Percentiles rank a stretch among this genome's conserved stretches.
Conservation (phyloP, 2,797 vertebrate genomes). For the Buceros bicornis region DNA sequence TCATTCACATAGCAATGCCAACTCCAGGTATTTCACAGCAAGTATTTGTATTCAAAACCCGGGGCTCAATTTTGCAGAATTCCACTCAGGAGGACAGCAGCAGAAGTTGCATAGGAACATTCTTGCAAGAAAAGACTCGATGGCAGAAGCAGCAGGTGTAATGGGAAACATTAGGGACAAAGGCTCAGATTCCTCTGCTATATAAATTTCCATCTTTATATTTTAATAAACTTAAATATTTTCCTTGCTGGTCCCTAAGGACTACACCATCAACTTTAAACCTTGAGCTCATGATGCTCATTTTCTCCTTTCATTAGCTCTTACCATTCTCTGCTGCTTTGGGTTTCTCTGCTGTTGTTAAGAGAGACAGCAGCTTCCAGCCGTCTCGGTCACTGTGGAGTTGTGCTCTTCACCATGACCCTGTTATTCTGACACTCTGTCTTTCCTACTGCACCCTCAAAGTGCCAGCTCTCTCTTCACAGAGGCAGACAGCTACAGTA, state of each 20-base stretch:
- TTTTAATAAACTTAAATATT: neutral
- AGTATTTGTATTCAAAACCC: neutral
- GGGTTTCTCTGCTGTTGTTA: neutral
- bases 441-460: neutral
- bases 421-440: neutral
- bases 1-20: neutral
- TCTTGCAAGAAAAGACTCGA: neutral
- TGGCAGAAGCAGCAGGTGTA: neutral
- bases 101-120: neutral
- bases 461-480: neutral
- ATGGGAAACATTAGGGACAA: neutral
- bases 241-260: neutral
- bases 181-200: neutral
- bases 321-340: neutral
- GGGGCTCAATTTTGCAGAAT: neutral
- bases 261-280: neutral
- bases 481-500: neutral
- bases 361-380: neutral
- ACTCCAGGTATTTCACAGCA: neutral
- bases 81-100: neutral
- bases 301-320: conserved; percentile 43
- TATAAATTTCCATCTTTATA: neutral
- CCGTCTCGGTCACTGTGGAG: neutral
- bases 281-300: conserved; percentile 1
- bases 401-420: neutral